Conservation (phyloP, 1,140 invertebrate genomes). For the Drosophila kikkawai region DNA sequence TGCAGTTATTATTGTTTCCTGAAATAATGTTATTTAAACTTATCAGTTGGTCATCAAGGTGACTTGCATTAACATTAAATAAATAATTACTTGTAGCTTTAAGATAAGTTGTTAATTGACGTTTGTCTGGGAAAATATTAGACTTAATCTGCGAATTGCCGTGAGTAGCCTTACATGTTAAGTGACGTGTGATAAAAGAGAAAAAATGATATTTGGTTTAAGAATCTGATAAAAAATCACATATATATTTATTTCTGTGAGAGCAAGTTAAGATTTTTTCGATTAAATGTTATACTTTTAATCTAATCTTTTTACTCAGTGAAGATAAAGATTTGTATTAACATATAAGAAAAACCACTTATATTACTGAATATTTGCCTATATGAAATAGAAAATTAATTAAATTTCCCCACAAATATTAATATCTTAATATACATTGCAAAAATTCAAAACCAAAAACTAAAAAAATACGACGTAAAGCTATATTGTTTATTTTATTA, state of each 20-base stretch:
- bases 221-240: not conserved
- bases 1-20: not conserved
- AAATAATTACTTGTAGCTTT: not conserved
- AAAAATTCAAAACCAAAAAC: not conserved
- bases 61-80: not conserved
- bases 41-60: not conserved
- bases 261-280: not conserved
- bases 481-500: not conserved
- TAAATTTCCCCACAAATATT: too few species aligned
- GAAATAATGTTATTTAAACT: not conserved
- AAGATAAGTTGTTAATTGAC: slow-evolving; percentile 7
- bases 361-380: not conserved
- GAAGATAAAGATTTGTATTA: not conserved
- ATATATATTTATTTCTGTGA: too few species aligned
- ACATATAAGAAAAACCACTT: too few species aligned
- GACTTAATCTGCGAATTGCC: not conserved
- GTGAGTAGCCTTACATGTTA: slow-evolving; percentile 2
- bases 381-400: not conserved
- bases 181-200: not conserved
- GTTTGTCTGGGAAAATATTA: not conserved
- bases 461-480: not conserved
- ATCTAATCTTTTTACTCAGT: not conserved
- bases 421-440: not conserved
- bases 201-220: not conserved
- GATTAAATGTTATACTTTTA: not conserved